Percentiles rank a stretch among this genome's conserved stretches.
These are phyloP conservation scores for Lasioglossum albipes DNA, from an alignment of 1,140 invertebrate species.

Conservation along the genomic window DNA sequence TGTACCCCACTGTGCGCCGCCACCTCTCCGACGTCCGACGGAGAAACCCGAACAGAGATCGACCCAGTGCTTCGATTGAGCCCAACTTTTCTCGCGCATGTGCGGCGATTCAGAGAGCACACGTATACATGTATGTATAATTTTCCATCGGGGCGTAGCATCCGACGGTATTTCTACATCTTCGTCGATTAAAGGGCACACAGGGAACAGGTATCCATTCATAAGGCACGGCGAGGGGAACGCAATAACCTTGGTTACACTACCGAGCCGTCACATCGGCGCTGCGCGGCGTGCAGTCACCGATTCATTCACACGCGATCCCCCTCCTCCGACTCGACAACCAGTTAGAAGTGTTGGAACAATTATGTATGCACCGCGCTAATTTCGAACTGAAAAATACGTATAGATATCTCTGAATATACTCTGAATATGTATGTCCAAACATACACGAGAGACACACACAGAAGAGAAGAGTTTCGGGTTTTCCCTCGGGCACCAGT, in stretches of 20 bases:
- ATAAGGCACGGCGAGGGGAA: slow-evolving; percentile 27
- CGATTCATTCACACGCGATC: slow-evolving; percentile 37
- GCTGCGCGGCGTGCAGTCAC: background rate
- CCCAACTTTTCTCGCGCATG: no score
- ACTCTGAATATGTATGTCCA: no score
- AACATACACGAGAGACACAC: no score
- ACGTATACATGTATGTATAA: no score
- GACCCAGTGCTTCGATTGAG: no score
- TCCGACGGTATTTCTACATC: slow-evolving; percentile 22
- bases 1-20: no score
- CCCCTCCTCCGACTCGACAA: background rate
- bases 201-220: slow-evolving; percentile 23
- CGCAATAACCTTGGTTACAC: slow-evolving; percentile 34
- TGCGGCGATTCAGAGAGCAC: no score
- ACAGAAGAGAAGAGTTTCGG: no score
- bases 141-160: slow-evolving; percentile 14
- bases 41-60: no score
- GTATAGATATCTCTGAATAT: no score
- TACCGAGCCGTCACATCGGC: slow-evolving; percentile 6
- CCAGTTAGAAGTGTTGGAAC: slow-evolving; percentile 5
- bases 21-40: no score
- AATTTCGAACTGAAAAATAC: background rate
- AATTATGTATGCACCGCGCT: background rate
- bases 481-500: no score
- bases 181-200: slow-evolving; percentile 28